Conservation (phyloP, 1,140 invertebrate species). For the Camponotus floridanus region DNA sequence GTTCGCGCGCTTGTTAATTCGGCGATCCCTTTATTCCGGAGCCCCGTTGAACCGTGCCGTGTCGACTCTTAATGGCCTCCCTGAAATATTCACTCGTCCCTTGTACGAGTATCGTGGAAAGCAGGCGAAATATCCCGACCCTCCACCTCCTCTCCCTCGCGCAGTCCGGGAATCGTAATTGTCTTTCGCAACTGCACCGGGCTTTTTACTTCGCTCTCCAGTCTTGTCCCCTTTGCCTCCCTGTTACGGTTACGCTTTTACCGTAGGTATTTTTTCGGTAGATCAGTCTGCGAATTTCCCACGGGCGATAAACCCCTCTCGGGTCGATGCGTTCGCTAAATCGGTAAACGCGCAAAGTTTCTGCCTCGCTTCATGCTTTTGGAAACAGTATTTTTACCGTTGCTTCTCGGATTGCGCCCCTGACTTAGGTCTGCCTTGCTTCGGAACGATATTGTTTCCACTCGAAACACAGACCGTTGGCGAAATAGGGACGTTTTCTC, state of each 20-base stretch:
- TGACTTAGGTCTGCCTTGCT: conserved; percentile 40
- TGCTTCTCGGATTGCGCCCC: conserved; percentile 20
- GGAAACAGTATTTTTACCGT: conserved; percentile 52
- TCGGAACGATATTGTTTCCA: conserved; percentile 26
- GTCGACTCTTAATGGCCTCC: conserved; percentile 66
- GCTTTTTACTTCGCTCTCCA: conserved; percentile 38
- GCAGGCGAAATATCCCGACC: conserved; percentile 24
- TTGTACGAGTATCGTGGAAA: conserved; percentile 18
- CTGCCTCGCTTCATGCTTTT: conserved; percentile 18
- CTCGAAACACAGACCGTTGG: neutral
- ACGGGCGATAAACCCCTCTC: conserved; percentile 60
- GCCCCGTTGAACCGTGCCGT: conserved; percentile 49
- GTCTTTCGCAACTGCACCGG: conserved; percentile 45
- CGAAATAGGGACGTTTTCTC: conserved; percentile 11
- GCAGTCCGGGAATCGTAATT: conserved; percentile 29
- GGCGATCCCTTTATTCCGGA: conserved; percentile 44
- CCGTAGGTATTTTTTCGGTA: conserved; percentile 39
- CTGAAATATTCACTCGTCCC: conserved; percentile 63
- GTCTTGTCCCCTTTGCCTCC: neutral
- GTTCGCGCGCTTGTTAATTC: conserved; percentile 66
- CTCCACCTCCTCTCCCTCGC: neutral
- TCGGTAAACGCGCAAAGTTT: conserved; percentile 34
- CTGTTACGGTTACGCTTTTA: conserved; percentile 33
- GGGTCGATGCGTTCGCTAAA: conserved; percentile 42
- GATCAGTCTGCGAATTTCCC: conserved; percentile 49